These are phyloP conservation scores for Lepus oiostolus DNA, from an alignment of 2,797 vertebrate species.

Conservation along the genomic window DNA sequence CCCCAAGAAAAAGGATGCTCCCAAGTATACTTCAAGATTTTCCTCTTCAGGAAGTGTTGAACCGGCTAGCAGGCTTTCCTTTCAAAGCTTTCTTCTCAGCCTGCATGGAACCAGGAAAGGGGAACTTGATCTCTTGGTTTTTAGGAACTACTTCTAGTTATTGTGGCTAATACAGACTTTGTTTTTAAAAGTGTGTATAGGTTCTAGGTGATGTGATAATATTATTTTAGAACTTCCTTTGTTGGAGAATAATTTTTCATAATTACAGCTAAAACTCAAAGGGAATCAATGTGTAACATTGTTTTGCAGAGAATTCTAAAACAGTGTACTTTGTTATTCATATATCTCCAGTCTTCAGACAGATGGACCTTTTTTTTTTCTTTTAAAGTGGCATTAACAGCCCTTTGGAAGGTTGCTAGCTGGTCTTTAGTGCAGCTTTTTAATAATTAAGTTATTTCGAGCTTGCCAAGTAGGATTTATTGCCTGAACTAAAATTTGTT, in stretches of 20 bases:
- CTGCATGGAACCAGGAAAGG: background rate
- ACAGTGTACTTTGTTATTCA: slow-evolving; percentile 19
- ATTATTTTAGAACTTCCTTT: slow-evolving; percentile 42
- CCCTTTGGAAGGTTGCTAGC: slow-evolving; percentile 63
- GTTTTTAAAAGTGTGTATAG: slow-evolving; percentile 28
- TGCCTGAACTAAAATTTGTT: slow-evolving; percentile 79
- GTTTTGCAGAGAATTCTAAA: slow-evolving; percentile 64
- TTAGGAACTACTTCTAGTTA: slow-evolving; percentile 2
- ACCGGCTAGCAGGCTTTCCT: slow-evolving; percentile 35
- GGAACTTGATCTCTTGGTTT: background rate
- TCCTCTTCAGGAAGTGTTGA: background rate
- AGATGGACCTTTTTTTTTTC: background rate
- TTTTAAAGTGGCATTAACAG: slow-evolving; percentile 41
- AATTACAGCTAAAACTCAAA: slow-evolving; percentile 52
- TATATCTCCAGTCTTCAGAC: slow-evolving; percentile 52
- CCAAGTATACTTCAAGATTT: background rate
- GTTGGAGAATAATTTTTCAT: slow-evolving; percentile 44
- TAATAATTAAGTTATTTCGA: slow-evolving; percentile 82
- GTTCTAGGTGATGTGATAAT: slow-evolving; percentile 14
- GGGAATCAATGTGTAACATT: background rate
- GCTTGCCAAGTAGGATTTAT: slow-evolving; percentile 75
- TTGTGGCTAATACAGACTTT: background rate
- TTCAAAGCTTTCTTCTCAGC: slow-evolving; percentile 48
- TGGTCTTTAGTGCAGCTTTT: slow-evolving; percentile 73
- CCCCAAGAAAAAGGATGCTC: slow-evolving; percentile 11